These are phyloP conservation scores for Clepsis dumicolana DNA, from an alignment of 2,888 invertebrate species.

Conservation along the genomic window DNA sequence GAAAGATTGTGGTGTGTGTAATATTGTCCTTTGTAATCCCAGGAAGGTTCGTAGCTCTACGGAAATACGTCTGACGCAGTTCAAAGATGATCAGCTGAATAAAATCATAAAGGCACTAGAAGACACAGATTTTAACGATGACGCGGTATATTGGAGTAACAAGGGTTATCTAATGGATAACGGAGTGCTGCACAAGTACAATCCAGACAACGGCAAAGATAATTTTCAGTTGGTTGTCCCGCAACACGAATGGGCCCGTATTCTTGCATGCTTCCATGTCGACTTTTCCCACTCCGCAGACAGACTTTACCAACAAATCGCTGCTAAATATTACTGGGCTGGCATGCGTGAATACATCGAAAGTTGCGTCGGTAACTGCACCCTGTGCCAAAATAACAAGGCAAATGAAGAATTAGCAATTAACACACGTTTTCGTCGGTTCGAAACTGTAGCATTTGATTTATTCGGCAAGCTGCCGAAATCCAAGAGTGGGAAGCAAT, in stretches of 20 bases:
- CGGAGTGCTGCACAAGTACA: conserved; percentile 49
- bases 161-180: conserved; percentile 47
- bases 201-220: conserved; percentile 43
- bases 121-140: conserved; percentile 1
- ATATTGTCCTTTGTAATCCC: background rate
- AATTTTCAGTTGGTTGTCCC: conserved; percentile 47
- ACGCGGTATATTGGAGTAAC: conserved; percentile 44
- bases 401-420: background rate
- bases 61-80: conserved; percentile 15
- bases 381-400: conserved; percentile 46
- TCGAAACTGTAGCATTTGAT: conserved; percentile 3
- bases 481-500: background rate
- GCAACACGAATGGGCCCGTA: conserved; percentile 35
- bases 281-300: conserved; percentile 48
- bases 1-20: background rate
- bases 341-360: conserved; percentile 46
- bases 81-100: conserved; percentile 43
- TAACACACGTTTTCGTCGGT: background rate
- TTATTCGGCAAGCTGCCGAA: background rate
- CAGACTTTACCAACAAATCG: conserved; percentile 30
- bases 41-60: background rate
- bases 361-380: conserved; percentile 45
- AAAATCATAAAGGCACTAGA: conserved; percentile 43
- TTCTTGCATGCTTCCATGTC: conserved; percentile 46
- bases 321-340: conserved; percentile 44